Conservation (phyloP, 2,113 vertebrate species). For the Mormyrus iriodes region DNA sequence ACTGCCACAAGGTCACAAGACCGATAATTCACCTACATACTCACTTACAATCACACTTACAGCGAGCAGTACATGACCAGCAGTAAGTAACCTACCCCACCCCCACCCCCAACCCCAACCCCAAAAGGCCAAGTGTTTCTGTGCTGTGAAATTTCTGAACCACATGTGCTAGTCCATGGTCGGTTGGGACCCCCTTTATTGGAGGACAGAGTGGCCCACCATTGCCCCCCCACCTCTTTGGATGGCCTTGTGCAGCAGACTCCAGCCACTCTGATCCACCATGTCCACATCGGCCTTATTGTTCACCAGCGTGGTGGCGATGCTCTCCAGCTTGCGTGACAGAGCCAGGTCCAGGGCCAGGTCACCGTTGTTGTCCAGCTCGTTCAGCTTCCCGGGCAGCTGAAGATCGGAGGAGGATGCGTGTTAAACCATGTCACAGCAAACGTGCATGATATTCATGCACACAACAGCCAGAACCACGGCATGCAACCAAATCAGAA, state of each 20-base stretch:
- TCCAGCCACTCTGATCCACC: slow-evolving; percentile 90
- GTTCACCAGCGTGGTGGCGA: slow-evolving; percentile 86
- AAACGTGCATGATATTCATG: background rate
- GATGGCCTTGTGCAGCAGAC: slow-evolving; percentile 92
- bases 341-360: slow-evolving; percentile 89
- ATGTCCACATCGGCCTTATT: slow-evolving; percentile 89
- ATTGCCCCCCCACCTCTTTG: slow-evolving; percentile 74
- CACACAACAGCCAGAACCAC: background rate
- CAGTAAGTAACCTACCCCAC: background rate
- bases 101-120: no score
- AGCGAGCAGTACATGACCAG: background rate
- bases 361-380: slow-evolving; percentile 88
- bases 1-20: no score
- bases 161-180: background rate
- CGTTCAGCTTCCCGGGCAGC: slow-evolving; percentile 88
- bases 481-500: background rate
- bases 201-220: background rate
- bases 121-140: background rate
- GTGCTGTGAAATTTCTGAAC: background rate
- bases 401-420: slow-evolving; percentile 25
- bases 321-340: slow-evolving; percentile 80
- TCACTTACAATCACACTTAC: background rate
- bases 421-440: background rate
- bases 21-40: background rate
- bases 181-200: background rate